Conservation (phyloP, 2,797 vertebrate species). For the Sparus aurata region DNA sequence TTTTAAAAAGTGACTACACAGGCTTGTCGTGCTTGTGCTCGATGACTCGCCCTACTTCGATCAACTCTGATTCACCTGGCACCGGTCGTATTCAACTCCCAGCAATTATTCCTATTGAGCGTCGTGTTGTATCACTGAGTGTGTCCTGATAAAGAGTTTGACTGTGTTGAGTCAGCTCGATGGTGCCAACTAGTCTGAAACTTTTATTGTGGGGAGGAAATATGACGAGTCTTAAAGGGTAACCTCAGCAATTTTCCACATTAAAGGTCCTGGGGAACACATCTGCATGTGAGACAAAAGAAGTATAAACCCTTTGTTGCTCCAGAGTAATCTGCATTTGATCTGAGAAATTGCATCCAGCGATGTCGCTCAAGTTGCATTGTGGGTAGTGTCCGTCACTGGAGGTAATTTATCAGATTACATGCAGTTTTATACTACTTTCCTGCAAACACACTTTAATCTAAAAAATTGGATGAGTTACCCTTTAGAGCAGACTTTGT, state of each 20-base stretch:
- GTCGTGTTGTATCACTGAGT: background rate
- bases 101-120: background rate
- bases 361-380: too few relatives aligned
- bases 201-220: background rate
- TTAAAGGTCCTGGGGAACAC: too few relatives aligned
- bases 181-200: background rate
- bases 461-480: too few relatives aligned
- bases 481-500: background rate
- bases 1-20: slow-evolving; percentile 30
- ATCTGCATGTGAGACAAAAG: too few relatives aligned
- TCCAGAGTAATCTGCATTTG: too few relatives aligned
- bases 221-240: background rate
- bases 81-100: background rate
- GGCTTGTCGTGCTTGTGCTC: background rate
- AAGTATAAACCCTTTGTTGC: too few relatives aligned
- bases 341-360: too few relatives aligned
- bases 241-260: too few relatives aligned
- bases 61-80: background rate
- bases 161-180: background rate
- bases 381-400: too few relatives aligned
- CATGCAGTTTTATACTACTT: too few relatives aligned
- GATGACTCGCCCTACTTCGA: slow-evolving; percentile 1
- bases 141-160: background rate
- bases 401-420: too few relatives aligned
- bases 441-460: too few relatives aligned